phyloP scores from a whole-genome alignment of 53 echinoderm and acorn worm genomes.

The Echinarachnius parma region DNA sequence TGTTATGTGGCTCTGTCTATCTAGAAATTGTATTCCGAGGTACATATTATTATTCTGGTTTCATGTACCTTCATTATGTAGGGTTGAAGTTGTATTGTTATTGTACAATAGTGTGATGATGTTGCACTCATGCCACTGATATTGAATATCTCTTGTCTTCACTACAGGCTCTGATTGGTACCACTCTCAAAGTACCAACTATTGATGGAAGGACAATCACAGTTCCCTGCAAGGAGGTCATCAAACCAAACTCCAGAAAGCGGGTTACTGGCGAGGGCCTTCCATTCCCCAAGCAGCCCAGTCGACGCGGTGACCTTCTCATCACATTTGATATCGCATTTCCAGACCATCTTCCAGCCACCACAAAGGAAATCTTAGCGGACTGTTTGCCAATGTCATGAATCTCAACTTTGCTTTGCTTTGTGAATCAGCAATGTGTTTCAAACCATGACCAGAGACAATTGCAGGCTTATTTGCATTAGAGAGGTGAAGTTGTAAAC shows the following conservation, averaged over 20 bases:
- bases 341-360: slow-evolving; percentile 75
- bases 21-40: too few species aligned
- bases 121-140: too few species aligned
- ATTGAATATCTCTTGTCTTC: slow-evolving; percentile 8
- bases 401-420: too few species aligned
- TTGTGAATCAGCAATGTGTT: too few species aligned
- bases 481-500: too few species aligned
- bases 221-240: slow-evolving; percentile 73
- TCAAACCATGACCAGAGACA: too few species aligned
- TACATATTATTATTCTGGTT: too few species aligned
- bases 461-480: too few species aligned
- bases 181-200: slow-evolving; percentile 80
- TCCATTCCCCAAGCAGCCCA: slow-evolving; percentile 85
- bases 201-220: slow-evolving; percentile 84
- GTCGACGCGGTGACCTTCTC: slow-evolving; percentile 78
- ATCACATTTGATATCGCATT: slow-evolving; percentile 87
- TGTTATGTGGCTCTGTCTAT: too few species aligned
- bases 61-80: too few species aligned
- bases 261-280: slow-evolving; percentile 77
- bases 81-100: too few species aligned
- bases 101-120: too few species aligned
- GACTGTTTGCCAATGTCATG: slow-evolving; percentile 63
- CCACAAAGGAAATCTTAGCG: slow-evolving; percentile 75
- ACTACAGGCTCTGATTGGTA: slow-evolving; percentile 82
- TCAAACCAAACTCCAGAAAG: slow-evolving; percentile 82